A percentile compares a stretch with the other conserved stretches of the same genome.
Conservation (phyloP, 2,797 vertebrate genomes). For the Ficedula albicollis region DNA sequence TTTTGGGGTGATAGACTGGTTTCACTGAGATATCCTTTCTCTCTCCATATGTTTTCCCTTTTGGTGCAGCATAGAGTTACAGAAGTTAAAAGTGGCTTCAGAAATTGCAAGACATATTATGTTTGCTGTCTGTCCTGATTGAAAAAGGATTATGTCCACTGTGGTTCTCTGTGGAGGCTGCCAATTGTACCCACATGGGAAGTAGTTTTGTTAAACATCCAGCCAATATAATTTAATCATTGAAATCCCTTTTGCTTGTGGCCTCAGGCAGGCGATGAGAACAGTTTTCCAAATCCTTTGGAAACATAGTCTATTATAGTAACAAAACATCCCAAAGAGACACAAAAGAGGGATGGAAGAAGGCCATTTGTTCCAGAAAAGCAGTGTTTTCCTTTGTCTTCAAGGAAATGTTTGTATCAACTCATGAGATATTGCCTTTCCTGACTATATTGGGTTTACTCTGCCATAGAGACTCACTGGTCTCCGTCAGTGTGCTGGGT, state of each 20-base stretch:
- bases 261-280: not conserved
- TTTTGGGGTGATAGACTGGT: not conserved
- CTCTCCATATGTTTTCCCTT: not conserved
- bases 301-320: not conserved
- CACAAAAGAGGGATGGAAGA: not conserved
- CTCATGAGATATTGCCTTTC: not conserved
- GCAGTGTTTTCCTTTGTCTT: not conserved
- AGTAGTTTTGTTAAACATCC: not conserved
- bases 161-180: not conserved
- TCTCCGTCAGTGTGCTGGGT: not conserved
- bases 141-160: not conserved
- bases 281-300: not conserved
- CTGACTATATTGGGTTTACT: not conserved
- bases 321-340: not conserved
- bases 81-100: conserved; percentile 13
- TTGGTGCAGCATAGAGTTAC: not conserved
- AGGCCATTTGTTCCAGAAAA: not conserved
- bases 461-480: not conserved
- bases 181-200: conserved; percentile 9
- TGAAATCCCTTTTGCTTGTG: conserved; percentile 13
- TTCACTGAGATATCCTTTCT: not conserved
- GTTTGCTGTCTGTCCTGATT: not conserved
- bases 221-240: not conserved
- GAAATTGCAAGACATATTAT: not conserved
- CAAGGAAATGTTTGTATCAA: not conserved